Evolutionary conservation across 2,888 invertebrate species (phyloP), one percentile per base, ranked within the genome.

Genomic region (Thera britannica): DNA sequence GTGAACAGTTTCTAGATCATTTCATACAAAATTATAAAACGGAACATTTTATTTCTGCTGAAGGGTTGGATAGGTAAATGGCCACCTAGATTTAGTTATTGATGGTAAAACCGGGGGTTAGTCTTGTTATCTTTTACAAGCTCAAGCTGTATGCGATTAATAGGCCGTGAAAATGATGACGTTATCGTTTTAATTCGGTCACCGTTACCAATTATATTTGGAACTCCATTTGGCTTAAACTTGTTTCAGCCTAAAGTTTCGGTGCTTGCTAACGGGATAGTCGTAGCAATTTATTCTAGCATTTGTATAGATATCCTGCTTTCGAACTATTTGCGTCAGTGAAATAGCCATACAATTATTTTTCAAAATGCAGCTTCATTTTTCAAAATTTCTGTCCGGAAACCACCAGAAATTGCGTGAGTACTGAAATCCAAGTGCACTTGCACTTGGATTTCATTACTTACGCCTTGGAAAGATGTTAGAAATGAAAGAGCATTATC

Each of bases 71-170:
- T 12, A n/a, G 11, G 49, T 36, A 57, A 61, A 55, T 54, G 54
- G 52, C 38, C 58, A 44, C 55, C 55, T 54, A 67, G 9, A 58
- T 41, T 67, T 51, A 59, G 48, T n/a, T 55, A 34, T 58, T 58
- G n/a, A 34, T 62, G 58, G 62, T 62, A 58, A 59, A 61, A 65
- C 51, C 49, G 51, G 46, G 52, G 36, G 74, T 77, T 78, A 78
- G 75, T 77, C 58, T 75, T 75, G 72, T 72, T 80, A 78, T 75
- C 79, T 72, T 66, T 77, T 78, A 68, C 67, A 83, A 86, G 87
- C 88, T 81, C 75, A 75, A 90, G 89, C 89, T 79, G 77, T 78
- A 85, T 88, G 86, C 78, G 74, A 80, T 88, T 86, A 82, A 79
- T 82, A 85, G 82, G 81, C 80, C 73, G 81, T 85, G 82, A 80